Percentiles rank a stretch among this genome's conserved stretches.
These are phyloP conservation scores for Tetragnatha versicolor DNA, from an alignment of 1,140 invertebrate species.

Conservation along the genomic window DNA sequence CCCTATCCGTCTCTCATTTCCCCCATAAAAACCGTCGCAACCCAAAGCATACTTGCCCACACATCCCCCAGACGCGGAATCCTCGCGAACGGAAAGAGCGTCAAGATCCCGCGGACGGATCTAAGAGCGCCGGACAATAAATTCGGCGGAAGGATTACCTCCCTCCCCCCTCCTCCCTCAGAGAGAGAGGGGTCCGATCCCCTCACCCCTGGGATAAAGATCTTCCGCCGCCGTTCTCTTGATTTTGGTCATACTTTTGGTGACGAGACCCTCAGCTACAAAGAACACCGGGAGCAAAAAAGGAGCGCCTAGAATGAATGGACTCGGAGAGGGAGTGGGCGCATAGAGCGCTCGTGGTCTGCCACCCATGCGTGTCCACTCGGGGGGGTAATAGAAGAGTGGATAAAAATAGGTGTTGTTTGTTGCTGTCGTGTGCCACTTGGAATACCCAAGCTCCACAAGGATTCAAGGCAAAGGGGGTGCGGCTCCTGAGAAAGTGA, in stretches of 20 bases:
- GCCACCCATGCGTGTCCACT: too few species aligned
- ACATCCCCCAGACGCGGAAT: conserved; percentile 20
- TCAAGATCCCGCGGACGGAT: not conserved
- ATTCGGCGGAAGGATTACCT: conserved; percentile 42
- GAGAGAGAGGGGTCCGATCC: conserved; percentile 24
- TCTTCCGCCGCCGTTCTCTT: conserved; percentile 33
- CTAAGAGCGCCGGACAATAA: conserved; percentile 41
- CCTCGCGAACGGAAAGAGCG: not conserved
- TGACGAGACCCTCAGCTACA: conserved; percentile 43
- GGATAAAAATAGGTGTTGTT: too few species aligned
- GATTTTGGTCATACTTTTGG: conserved; percentile 51
- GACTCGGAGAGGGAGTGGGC: not conserved
- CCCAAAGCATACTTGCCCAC: conserved; percentile 30
- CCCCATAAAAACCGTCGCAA: too few species aligned
- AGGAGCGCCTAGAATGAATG: conserved; percentile 27
- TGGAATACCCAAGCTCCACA: too few species aligned
- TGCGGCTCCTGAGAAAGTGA: too few species aligned
- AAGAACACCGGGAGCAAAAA: not conserved
- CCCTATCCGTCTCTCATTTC: too few species aligned
- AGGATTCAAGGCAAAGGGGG: too few species aligned
- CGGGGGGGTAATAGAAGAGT: too few species aligned
- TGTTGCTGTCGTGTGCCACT: too few species aligned
- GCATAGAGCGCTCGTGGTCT: not conserved
- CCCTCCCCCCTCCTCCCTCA: not conserved
- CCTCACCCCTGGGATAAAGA: conserved; percentile 35